Percentiles rank a stretch among this genome's conserved stretches.
These are phyloP conservation scores for Gracilinanus agilis DNA, from an alignment of 2,113 vertebrate genomes.

Conservation along the genomic window DNA sequence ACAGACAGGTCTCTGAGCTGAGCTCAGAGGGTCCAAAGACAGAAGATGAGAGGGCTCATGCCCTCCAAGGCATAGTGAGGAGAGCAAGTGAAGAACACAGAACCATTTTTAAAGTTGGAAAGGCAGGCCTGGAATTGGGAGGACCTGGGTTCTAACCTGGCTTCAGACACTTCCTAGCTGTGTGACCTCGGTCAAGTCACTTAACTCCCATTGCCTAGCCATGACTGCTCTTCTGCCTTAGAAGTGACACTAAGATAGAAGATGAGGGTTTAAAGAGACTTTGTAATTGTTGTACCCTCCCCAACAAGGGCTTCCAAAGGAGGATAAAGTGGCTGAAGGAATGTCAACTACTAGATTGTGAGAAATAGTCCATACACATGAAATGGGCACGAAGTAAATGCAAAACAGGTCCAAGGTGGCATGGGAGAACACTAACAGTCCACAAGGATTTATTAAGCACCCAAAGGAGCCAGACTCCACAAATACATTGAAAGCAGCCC, in stretches of 20 bases:
- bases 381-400: not conserved
- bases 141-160: too few species aligned
- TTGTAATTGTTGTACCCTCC: too few species aligned
- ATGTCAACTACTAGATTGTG: not conserved
- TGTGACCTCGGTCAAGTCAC: too few species aligned
- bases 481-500: not conserved
- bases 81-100: not conserved
- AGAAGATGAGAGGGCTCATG: not conserved
- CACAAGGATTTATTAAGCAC: not conserved
- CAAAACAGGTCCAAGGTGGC: not conserved
- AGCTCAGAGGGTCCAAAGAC: not conserved
- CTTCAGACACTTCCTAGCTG: too few species aligned
- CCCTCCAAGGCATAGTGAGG: not conserved
- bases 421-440: not conserved
- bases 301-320: not conserved
- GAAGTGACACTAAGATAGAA: too few species aligned
- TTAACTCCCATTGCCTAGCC: too few species aligned
- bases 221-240: too few species aligned
- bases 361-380: too few species aligned
- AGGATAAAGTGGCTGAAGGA: not conserved
- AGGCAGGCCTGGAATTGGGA: too few species aligned
- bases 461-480: not conserved
- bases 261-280: too few species aligned
- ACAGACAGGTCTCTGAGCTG: not conserved
- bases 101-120: not conserved